These are phyloP conservation scores for Lottia gigantea DNA, from an alignment of 2,888 invertebrate species.

Conservation along the genomic window DNA sequence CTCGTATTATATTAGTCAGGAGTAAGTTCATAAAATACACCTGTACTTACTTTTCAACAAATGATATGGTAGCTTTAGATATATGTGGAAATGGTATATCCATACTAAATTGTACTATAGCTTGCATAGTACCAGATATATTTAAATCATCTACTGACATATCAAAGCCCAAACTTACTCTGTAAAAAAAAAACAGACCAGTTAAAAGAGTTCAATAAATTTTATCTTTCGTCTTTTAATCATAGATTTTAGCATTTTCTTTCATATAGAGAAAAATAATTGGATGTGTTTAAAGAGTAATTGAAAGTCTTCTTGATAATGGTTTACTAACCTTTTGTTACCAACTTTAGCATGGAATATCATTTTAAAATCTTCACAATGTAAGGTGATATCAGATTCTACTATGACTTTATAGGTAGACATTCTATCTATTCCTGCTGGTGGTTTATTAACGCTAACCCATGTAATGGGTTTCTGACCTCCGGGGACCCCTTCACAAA, in stretches of 20 bases:
- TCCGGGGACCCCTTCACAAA: conserved; percentile 61
- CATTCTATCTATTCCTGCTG: conserved; percentile 64
- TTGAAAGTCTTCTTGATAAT: too few species aligned
- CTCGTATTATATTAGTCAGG: too few species aligned
- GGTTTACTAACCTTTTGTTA: conserved; percentile 42
- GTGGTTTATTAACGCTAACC: conserved; percentile 57
- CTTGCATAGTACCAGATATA: conserved; percentile 70
- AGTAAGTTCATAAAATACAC: not conserved
- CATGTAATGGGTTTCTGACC: conserved; percentile 57
- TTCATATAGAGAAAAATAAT: too few species aligned
- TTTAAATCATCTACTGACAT: conserved; percentile 71
- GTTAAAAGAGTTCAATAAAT: too few species aligned
- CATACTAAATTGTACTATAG: conserved; percentile 70
- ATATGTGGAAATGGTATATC: conserved; percentile 72
- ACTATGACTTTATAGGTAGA: conserved; percentile 68
- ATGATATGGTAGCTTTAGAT: conserved; percentile 70
- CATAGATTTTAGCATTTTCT: too few species aligned
- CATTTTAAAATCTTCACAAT: conserved; percentile 72
- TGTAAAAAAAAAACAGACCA: conserved; percentile 41
- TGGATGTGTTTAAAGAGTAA: too few species aligned
- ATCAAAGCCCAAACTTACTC: conserved; percentile 71
- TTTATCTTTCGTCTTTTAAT: too few species aligned
- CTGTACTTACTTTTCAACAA: conserved; percentile 68
- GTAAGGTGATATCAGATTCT: conserved; percentile 70
- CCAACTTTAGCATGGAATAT: conserved; percentile 69